These are phyloP conservation scores for Tragelaphus buxtoni DNA, from an alignment of 2,113 vertebrate genomes.

Conservation along the genomic window DNA sequence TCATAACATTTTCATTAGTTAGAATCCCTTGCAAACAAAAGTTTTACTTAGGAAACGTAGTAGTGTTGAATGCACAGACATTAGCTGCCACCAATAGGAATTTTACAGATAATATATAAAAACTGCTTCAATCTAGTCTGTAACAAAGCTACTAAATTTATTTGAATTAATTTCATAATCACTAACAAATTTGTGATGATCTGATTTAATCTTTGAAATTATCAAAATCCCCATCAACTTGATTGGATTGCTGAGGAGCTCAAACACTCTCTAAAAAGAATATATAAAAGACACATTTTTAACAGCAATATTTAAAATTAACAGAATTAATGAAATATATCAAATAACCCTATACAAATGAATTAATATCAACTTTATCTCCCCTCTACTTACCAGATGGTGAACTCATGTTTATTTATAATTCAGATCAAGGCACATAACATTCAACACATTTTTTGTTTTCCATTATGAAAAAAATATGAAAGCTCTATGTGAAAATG, in stretches of 20 bases:
- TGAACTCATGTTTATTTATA: background rate
- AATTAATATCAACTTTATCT: background rate
- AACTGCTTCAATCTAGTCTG: background rate
- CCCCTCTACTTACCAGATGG: background rate
- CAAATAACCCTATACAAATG: background rate
- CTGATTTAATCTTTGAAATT: background rate
- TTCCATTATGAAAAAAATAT: background rate
- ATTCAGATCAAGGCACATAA: background rate
- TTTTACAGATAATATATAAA: background rate
- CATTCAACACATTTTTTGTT: background rate
- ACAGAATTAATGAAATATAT: background rate
- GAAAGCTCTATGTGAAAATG: background rate
- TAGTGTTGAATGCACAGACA: background rate
- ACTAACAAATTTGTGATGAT: background rate
- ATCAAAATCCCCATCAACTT: background rate
- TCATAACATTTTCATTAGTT: background rate
- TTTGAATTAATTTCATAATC: background rate
- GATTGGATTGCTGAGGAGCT: background rate
- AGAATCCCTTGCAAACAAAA: background rate
- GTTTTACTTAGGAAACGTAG: background rate
- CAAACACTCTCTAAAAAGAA: background rate
- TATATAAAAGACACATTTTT: background rate
- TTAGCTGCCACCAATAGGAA: background rate
- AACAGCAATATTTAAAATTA: background rate
- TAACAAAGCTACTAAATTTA: background rate